Evolutionary conservation across 2,113 vertebrate species (phyloP).

Genomic region (Puntigrus tetrazona): DNA sequence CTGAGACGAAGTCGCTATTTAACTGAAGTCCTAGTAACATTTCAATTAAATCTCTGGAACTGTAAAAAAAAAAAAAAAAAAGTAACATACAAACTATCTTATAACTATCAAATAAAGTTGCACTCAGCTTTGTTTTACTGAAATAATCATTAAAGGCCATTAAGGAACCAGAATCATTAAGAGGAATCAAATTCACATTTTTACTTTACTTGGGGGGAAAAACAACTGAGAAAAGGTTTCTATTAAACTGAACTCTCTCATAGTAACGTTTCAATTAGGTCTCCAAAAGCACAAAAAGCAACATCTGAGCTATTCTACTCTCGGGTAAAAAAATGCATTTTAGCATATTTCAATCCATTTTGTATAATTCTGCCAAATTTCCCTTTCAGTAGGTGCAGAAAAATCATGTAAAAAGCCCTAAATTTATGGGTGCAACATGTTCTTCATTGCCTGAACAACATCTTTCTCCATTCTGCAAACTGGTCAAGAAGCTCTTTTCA

Average conservation of each 20-base stretch:
- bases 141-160: not conserved
- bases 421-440: constrained; percentile 2
- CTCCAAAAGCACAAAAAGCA: not conserved
- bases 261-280: not conserved
- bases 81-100: not conserved
- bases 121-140: too few relatives aligned
- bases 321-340: not conserved
- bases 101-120: too few relatives aligned
- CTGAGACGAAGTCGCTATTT: not conserved
- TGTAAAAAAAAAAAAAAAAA: not conserved
- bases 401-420: not conserved
- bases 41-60: not conserved
- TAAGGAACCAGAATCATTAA: not conserved
- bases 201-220: not conserved
- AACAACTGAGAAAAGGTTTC: not conserved
- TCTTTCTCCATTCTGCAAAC: constrained; percentile 4
- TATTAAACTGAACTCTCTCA: not conserved
- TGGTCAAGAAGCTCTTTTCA: not conserved
- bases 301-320: not conserved
- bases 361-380: not conserved
- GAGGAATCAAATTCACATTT: not conserved
- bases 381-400: not conserved
- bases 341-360: not conserved
- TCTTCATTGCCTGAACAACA: not conserved
- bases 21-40: not conserved